Evolutionary conservation across 92 coral and sea anemone species (phyloP).

Genomic region (Paragorgia papillata): DNA sequence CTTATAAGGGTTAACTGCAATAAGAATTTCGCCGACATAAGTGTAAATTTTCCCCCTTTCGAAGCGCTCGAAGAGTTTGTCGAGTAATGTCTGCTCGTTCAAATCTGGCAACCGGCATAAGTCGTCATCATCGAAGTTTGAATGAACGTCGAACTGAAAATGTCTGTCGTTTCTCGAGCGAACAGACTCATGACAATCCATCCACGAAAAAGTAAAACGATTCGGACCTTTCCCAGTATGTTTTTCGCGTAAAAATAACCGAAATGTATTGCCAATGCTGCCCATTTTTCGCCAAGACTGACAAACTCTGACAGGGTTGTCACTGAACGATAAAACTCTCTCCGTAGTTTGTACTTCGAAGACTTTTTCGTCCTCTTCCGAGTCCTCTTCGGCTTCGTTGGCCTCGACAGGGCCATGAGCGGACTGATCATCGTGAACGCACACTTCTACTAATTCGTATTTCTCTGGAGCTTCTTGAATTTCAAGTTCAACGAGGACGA

Average conservation of each 20-base stretch:
- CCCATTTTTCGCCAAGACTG: conserved; percentile 81
- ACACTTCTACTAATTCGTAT: conserved; percentile 96
- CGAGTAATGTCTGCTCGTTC: conserved; percentile 83
- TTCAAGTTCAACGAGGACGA: conserved; percentile 76
- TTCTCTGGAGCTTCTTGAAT: conserved; percentile 77
- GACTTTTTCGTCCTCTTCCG: conserved; percentile 3
- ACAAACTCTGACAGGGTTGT: conserved; percentile 80
- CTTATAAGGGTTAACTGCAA: conserved; percentile 94
- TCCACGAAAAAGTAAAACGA: conserved; percentile 79
- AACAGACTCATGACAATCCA: conserved; percentile 97
- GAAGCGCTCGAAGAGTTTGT: conserved; percentile 79
- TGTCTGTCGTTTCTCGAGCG: conserved; percentile 56
- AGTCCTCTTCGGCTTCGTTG: conserved; percentile 17
- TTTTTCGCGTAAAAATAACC: conserved; percentile 83
- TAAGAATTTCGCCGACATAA: conserved; percentile 94
- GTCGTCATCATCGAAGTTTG: conserved; percentile 83
- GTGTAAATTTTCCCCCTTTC: conserved; percentile 90
- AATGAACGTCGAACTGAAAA: conserved; percentile 74
- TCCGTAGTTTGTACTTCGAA: conserved; percentile 63
- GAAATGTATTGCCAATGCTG: conserved; percentile 70
- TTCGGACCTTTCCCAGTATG: conserved; percentile 57
- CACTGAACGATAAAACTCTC: conserved; percentile 69
- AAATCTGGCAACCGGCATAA: conserved; percentile 82
- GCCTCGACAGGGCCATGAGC: conserved; percentile 17
- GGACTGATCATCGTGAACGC: conserved; percentile 82